Conservation (phyloP, 2,888 invertebrate species). For the Melinopterus prodromus region DNA sequence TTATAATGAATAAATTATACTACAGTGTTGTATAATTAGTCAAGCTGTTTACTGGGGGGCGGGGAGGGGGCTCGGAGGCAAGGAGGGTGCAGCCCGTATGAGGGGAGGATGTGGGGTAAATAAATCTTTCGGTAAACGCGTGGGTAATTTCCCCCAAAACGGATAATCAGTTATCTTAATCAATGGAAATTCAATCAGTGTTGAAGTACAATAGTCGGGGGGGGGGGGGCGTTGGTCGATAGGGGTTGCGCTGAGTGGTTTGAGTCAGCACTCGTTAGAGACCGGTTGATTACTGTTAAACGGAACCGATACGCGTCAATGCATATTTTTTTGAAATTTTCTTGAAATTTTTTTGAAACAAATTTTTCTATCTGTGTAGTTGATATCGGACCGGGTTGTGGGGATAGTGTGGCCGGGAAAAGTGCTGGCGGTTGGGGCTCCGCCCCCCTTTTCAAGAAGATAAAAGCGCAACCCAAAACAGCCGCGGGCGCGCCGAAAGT, state of each 20-base stretch:
- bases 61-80: too few species aligned
- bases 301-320: slow-evolving; percentile 26
- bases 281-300: slow-evolving; percentile 40
- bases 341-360: too few species aligned
- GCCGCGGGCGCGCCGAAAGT: slow-evolving; percentile 50
- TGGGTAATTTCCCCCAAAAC: not conserved
- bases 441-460: slow-evolving; percentile 45
- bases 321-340: too few species aligned
- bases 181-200: slow-evolving; percentile 55
- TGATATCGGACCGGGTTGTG: not conserved
- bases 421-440: slow-evolving; percentile 9
- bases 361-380: not conserved
- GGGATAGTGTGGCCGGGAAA: not conserved
- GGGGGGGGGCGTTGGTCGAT: slow-evolving; percentile 28
- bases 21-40: not conserved
- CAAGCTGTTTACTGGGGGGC: too few species aligned
- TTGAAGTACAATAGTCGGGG: slow-evolving; percentile 55
- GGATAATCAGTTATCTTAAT: slow-evolving; percentile 47
- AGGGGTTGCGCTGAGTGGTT: slow-evolving; percentile 46
- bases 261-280: slow-evolving; percentile 56
- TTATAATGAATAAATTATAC: not conserved
- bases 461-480: slow-evolving; percentile 48
- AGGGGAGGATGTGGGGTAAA: not conserved
- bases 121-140: not conserved
- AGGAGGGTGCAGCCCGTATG: not conserved